Evolutionary conservation across 2,888 invertebrate genomes (phyloP).

Genomic region (Leptogaster cylindrica): DNA sequence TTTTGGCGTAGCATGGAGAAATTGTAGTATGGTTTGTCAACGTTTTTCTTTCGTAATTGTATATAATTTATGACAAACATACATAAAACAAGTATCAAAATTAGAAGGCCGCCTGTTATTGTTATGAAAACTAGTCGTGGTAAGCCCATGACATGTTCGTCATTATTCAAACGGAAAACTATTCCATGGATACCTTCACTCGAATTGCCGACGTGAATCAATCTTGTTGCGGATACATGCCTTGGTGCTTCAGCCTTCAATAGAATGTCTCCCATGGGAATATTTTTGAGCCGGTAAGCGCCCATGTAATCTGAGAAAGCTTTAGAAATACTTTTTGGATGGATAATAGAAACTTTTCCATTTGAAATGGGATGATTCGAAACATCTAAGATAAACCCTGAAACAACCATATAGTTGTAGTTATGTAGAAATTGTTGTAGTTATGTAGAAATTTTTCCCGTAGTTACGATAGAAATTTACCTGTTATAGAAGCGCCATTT

Average conservation of each 20-base stretch:
- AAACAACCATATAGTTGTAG: too few species aligned
- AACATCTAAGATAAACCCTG: slow-evolving; percentile 68
- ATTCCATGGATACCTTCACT: slow-evolving; percentile 66
- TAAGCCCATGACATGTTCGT: slow-evolving; percentile 75
- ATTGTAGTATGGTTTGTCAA: slow-evolving; percentile 58
- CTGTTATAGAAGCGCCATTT: slow-evolving; percentile 45
- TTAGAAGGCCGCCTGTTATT: slow-evolving; percentile 67
- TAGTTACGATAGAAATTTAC: slow-evolving; percentile 44
- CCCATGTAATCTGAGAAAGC: slow-evolving; percentile 57
- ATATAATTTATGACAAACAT: slow-evolving; percentile 56
- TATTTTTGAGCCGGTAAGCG: slow-evolving; percentile 53
- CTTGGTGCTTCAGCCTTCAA: slow-evolving; percentile 67
- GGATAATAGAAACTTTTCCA: slow-evolving; percentile 63
- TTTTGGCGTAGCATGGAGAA: slow-evolving; percentile 61
- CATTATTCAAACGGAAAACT: slow-evolving; percentile 71
- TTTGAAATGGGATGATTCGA: slow-evolving; percentile 66
- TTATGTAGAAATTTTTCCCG: too few species aligned
- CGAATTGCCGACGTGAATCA: slow-evolving; percentile 56
- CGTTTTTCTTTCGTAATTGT: slow-evolving; percentile 51
- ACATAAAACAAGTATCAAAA: slow-evolving; percentile 54
- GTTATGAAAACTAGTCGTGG: slow-evolving; percentile 79
- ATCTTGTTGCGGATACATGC: slow-evolving; percentile 63
- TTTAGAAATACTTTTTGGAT: slow-evolving; percentile 59
- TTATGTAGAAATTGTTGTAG: too few species aligned
- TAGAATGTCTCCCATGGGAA: slow-evolving; percentile 61